These are phyloP conservation scores for Nothoprocta pentlandii DNA, from an alignment of 2,113 vertebrate species.

Conservation along the genomic window DNA sequence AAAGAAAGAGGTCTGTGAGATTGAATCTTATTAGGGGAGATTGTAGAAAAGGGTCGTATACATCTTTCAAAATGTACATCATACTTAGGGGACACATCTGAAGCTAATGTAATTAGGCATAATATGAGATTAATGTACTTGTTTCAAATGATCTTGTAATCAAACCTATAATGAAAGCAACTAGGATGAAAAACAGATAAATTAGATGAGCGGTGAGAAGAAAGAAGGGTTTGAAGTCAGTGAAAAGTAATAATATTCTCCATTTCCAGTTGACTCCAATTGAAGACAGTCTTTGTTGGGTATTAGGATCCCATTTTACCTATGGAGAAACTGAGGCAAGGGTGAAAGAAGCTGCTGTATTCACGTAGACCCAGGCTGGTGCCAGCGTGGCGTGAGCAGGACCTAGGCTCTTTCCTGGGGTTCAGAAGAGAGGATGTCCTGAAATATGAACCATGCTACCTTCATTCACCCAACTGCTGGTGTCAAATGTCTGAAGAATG, in stretches of 20 bases:
- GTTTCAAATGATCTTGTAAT: conserved; percentile 50
- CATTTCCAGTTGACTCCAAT: background rate
- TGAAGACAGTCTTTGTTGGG: background rate
- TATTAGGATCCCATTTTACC: background rate
- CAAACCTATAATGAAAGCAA: conserved; percentile 18
- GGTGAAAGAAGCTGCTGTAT: background rate
- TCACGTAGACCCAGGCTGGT: accelerated
- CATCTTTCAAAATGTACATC: conserved; percentile 47
- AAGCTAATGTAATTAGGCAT: conserved; percentile 54
- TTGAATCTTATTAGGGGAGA: conserved; percentile 4
- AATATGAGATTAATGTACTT: conserved; percentile 54
- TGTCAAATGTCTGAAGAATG: background rate
- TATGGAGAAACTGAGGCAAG: background rate
- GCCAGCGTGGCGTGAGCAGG: background rate
- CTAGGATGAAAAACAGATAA: background rate
- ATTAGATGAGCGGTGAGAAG: background rate
- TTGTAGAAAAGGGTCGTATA: background rate
- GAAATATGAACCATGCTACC: background rate
- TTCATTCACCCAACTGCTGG: background rate
- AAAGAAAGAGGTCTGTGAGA: background rate
- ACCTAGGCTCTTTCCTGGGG: background rate
- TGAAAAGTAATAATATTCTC: background rate
- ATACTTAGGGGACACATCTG: conserved; percentile 42
- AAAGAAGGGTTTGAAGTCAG: conserved; percentile 1
- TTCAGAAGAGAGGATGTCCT: background rate